Evolutionary conservation across 1,140 invertebrate genomes (phyloP), one percentile per base, ranked within the genome.

Genomic region (Diachasma alloeum): DNA sequence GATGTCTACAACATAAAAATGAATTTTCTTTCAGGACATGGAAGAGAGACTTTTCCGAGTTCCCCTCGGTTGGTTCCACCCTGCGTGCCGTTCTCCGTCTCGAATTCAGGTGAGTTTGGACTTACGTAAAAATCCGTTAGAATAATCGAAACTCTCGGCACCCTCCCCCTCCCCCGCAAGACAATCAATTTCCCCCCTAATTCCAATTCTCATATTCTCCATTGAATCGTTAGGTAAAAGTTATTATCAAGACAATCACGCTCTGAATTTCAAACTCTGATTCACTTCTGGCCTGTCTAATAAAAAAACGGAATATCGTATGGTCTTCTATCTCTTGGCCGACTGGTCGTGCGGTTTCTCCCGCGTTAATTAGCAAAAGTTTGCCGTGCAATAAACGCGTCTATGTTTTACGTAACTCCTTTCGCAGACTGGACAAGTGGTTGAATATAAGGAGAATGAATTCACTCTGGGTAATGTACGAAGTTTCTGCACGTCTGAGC

Each of bases 341-440:
- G 80, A 86, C 82, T 88, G 87, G 83, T 84, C 85, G 84, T 82
- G 68, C 72, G 75, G 53, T 87, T 89, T 88, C 87, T 89, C 87
- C 76, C 86, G 83, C 74, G 80, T 82, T 89, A 89, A 89, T 89
- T 88, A 88, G 86, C 86, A 89, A 89, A 87, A 89, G 86, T 87
- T 87, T 83, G 84, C 86, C 72, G 70, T 81, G 87, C 85, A 87
- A 88, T 86, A 87, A 87, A 63, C 36, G 68, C 72, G 46, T 76
- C 72, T 63, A 39, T 53, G 22, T 46, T 80, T 81, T 81, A 81
- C 78, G 80, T 81, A 81, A 81, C 71, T 71, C 53, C 53, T 46
- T 53, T 36, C 37, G 71, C 67, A 74, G 69, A 74, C 76, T 78
- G 76, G 76, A 78, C 72, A 73, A 59, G 24, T 42, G 9, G 39